phyloP scores from a whole-genome alignment of 2,797 vertebrate species.

The Mormyrops attenuatus region DNA sequence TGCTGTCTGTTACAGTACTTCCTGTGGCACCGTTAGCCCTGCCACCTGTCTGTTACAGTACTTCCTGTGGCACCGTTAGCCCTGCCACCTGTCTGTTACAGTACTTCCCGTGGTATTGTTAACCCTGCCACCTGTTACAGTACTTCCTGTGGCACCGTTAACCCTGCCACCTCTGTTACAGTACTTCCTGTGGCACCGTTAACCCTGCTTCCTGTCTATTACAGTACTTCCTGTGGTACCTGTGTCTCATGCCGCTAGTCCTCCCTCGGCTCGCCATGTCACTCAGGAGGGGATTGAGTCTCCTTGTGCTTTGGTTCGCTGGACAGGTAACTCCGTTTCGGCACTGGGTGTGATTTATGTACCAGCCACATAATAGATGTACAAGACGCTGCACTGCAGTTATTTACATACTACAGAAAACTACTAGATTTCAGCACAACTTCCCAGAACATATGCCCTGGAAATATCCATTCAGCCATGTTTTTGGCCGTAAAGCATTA shows the following conservation, averaged over 20 bases:
- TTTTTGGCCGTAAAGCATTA: not conserved
- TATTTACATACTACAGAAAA: not conserved
- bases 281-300: slow-evolving; percentile 45
- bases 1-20: slow-evolving; percentile 56
- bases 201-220: slow-evolving; percentile 62
- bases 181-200: slow-evolving; percentile 91
- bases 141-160: slow-evolving; percentile 93
- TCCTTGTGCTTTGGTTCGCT: slow-evolving; percentile 77
- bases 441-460: not conserved
- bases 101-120: no score
- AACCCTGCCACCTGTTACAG: no score
- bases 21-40: slow-evolving; percentile 82
- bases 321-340: slow-evolving; percentile 66
- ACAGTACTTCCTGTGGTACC: slow-evolving; percentile 89
- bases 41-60: no score
- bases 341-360: not conserved
- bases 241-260: slow-evolving; percentile 82
- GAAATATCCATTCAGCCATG: not conserved
- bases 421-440: not conserved
- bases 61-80: no score
- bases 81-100: no score
- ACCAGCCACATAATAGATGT: not conserved
- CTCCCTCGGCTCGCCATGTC: slow-evolving; percentile 73
- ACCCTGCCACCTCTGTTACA: slow-evolving; percentile 62
- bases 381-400: not conserved